These are phyloP conservation scores for Micromussa lordhowensis DNA, from an alignment of 92 coral and sea anemone species.

Conservation along the genomic window DNA sequence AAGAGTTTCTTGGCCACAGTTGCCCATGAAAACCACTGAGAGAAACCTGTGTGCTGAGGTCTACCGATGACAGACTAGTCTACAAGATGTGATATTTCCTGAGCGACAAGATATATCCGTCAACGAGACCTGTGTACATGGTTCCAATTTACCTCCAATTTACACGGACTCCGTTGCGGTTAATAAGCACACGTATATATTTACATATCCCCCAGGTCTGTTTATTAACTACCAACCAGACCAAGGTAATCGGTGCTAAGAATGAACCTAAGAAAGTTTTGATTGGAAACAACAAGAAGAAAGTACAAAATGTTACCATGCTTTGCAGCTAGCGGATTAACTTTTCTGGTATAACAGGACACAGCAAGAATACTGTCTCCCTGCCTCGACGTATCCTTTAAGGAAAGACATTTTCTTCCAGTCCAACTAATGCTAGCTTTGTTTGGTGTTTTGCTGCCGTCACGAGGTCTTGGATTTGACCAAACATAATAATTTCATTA, in stretches of 20 bases:
- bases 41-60: background rate
- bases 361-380: no score
- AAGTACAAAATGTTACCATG: no score
- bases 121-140: background rate
- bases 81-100: background rate
- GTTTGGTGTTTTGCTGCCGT: no score
- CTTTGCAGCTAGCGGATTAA: no score
- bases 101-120: background rate
- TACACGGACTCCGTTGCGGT: background rate
- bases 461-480: no score
- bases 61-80: background rate
- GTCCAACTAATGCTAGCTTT: no score
- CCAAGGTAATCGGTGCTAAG: background rate
- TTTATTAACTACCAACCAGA: background rate
- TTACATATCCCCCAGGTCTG: background rate
- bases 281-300: no score
- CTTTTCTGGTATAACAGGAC: no score
- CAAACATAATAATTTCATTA: no score
- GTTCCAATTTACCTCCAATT: background rate
- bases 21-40: background rate
- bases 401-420: no score
- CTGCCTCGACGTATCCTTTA: no score
- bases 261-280: background rate
- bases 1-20: background rate
- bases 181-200: background rate